A percentile compares a stretch with the other conserved stretches of the same genome.
phyloP scores from a whole-genome alignment of 1,140 invertebrate genomes.

The Trinorchestia longiramus region DNA sequence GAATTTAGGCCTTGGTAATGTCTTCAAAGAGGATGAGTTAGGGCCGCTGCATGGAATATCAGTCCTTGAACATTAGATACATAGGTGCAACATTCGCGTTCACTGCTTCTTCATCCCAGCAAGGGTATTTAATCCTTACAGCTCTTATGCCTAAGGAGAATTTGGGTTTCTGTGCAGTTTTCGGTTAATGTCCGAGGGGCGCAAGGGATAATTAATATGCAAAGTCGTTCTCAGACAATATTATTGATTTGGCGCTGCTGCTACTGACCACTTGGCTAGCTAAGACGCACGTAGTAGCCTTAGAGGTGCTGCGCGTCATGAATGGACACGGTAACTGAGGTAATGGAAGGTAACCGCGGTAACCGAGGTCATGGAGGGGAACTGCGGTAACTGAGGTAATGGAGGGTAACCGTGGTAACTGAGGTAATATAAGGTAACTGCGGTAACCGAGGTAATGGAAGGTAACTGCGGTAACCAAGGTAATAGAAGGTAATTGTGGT shows the following conservation, averaged over 20 bases:
- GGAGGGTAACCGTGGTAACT: no score
- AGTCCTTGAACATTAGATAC: neutral
- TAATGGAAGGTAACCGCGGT: neutral
- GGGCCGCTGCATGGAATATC: neutral
- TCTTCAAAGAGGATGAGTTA: conserved; percentile 55
- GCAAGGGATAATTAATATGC: conserved; percentile 48
- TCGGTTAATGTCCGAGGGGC: conserved; percentile 27
- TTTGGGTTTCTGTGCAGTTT: neutral
- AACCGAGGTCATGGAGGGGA: no score
- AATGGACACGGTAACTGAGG: no score
- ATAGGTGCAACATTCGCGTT: neutral
- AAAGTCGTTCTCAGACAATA: conserved; percentile 49
- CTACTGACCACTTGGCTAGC: conserved; percentile 29
- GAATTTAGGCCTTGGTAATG: conserved; percentile 45
- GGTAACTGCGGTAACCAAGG: neutral
- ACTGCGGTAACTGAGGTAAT: no score
- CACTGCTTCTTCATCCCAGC: neutral
- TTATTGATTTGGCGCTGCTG: conserved; percentile 37
- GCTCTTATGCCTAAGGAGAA: neutral
- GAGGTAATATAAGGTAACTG: no score
- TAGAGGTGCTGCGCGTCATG: neutral
- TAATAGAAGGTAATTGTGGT: neutral
- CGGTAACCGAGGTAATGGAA: neutral
- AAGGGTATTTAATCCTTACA: conserved; percentile 14
- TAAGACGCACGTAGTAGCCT: neutral